Conservation (phyloP, 2,113 vertebrate species). For the Harpagus bidentatus region DNA sequence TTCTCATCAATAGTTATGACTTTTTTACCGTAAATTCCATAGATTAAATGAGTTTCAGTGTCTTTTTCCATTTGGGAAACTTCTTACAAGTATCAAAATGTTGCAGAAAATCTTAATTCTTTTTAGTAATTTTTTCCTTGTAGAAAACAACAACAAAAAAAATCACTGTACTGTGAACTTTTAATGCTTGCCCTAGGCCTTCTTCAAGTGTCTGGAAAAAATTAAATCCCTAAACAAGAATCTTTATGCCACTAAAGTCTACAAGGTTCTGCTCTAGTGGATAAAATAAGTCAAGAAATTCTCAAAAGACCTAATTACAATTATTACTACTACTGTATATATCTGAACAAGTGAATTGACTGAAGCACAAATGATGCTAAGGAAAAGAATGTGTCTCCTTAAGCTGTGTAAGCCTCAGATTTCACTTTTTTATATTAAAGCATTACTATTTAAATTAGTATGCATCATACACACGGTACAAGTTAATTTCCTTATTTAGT, state of each 20-base stretch:
- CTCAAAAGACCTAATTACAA: slow-evolving; percentile 14
- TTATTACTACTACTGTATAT: not conserved
- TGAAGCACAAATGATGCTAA: not conserved
- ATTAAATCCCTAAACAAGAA: slow-evolving; percentile 39
- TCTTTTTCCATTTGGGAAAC: not conserved
- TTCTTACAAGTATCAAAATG: not conserved
- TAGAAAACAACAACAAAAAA: not conserved
- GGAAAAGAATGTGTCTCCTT: not conserved
- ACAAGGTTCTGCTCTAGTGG: slow-evolving; percentile 32
- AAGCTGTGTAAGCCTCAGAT: not conserved
- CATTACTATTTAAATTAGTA: not conserved
- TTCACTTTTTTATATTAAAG: not conserved
- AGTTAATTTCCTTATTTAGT: not conserved
- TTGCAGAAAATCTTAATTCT: not conserved
- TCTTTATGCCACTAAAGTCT: slow-evolving; percentile 12
- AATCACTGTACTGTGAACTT: not conserved
- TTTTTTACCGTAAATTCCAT: not conserved
- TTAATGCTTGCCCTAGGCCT: slow-evolving; percentile 13
- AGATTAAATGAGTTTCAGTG: not conserved
- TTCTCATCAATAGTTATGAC: not conserved
- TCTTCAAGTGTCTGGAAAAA: slow-evolving; percentile 40
- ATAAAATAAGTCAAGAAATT: slow-evolving; percentile 43
- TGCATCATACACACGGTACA: not conserved
- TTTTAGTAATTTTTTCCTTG: not conserved
- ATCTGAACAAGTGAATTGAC: not conserved